These are phyloP conservation scores for Apistogramma diplotaenia DNA, from an alignment of 2,113 vertebrate species.

Conservation along the genomic window DNA sequence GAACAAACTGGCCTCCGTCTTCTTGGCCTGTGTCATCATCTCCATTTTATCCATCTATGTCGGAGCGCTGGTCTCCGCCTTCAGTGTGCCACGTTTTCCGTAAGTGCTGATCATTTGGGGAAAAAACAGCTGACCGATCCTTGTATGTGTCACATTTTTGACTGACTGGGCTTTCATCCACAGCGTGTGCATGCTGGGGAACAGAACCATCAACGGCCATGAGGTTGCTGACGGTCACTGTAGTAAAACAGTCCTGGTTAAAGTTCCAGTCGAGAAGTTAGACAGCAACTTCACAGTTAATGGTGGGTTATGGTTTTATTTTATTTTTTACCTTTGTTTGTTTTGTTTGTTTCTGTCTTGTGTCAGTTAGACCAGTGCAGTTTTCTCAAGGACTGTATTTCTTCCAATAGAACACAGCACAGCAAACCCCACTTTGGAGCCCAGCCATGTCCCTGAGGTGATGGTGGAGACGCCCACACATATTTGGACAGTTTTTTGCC, in stretches of 20 bases:
- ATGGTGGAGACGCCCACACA: constrained; percentile 61
- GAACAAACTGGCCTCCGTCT: constrained; percentile 91
- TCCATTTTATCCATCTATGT: constrained; percentile 90
- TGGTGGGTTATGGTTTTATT: constrained; percentile 14
- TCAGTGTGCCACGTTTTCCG: constrained; percentile 82
- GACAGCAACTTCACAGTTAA: constrained; percentile 34
- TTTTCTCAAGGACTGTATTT: neutral
- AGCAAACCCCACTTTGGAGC: neutral
- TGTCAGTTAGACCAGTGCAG: neutral
- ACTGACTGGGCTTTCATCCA: neutral
- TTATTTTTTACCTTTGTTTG: too few relatives aligned
- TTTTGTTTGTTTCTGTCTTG: too few relatives aligned
- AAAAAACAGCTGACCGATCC: neutral
- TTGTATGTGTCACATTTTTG: neutral
- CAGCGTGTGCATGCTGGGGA: constrained; percentile 89
- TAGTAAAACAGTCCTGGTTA: constrained; percentile 68
- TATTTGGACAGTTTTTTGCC: constrained; percentile 81
- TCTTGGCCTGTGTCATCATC: constrained; percentile 88
- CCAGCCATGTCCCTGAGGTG: neutral
- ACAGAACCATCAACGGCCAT: constrained; percentile 82
- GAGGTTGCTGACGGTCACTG: constrained; percentile 58
- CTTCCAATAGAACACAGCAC: constrained; percentile 49
- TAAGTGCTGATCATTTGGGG: constrained; percentile 56
- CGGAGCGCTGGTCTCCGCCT: constrained; percentile 87
- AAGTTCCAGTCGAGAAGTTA: neutral